Evolutionary conservation across 2,113 vertebrate species (phyloP).

Genomic region (Chitala chitala): DNA sequence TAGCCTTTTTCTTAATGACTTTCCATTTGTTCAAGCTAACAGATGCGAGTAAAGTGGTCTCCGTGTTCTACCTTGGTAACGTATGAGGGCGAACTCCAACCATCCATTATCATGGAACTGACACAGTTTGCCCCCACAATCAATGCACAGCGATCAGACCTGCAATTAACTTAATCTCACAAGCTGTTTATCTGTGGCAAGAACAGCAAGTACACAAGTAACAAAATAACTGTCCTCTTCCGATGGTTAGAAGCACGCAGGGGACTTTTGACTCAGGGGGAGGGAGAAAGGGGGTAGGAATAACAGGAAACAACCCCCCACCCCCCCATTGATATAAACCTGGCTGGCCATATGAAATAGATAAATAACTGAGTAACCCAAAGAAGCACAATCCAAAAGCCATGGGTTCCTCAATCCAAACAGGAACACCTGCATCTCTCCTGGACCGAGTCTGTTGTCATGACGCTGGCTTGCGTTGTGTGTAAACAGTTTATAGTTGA

Average conservation of each 20-base stretch:
- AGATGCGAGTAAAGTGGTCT: not conserved
- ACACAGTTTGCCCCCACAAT: constrained; percentile 13
- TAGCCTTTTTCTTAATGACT: not conserved
- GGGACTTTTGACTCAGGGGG: constrained; percentile 7
- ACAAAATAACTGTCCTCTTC: constrained; percentile 20
- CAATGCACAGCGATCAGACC: not conserved
- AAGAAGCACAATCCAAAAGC: constrained; percentile 38
- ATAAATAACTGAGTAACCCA: constrained; percentile 48
- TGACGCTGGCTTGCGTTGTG: constrained; percentile 38
- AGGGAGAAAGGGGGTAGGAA: constrained; percentile 39
- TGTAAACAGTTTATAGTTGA: constrained; percentile 59
- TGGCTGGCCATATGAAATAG: constrained; percentile 49
- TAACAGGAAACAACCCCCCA: constrained; percentile 62
- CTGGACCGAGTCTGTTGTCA: constrained; percentile 26
- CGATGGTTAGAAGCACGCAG: not conserved
- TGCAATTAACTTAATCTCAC: constrained; percentile 27
- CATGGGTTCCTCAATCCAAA: constrained; percentile 49
- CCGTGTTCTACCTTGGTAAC: not conserved
- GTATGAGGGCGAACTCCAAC: constrained; percentile 9
- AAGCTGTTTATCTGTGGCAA: constrained; percentile 23
- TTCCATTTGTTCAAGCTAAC: not conserved
- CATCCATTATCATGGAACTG: not conserved
- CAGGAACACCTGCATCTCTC: constrained; percentile 61
- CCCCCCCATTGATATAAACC: constrained; percentile 57
- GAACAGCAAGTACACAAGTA: constrained; percentile 17